Base-by-base conservation (phyloP, 2,888 invertebrate genomes). In the Polyommatus icarus region DNA sequence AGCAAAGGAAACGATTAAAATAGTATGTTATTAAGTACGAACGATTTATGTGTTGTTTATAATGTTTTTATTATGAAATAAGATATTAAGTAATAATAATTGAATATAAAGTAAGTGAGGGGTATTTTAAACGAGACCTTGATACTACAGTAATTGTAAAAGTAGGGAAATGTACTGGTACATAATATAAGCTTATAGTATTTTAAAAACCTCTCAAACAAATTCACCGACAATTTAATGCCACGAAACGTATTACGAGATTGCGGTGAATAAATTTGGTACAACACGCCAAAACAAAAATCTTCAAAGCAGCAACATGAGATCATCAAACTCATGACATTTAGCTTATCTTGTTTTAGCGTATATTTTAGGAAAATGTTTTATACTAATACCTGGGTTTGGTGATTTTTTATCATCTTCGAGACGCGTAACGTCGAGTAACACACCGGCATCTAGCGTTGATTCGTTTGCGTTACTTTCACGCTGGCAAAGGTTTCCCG, bases 401-500 rank as follows among this genome's bases (percentile, higher is more conserved):
- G 83, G 89, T 87, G 89, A 90, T 78, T 80, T 84, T 57, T 89
- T 88, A 73, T 91, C 87, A 75, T 91, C 87, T 84, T 92, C 86
- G 83, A 94, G 85, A 81, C 86, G 92, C 80, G 87, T 89, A 15
- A 91, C 91, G 80, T 93, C 95, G 59, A 94, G 84, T 77, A 93
- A 82, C 81, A 93, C 89, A 80, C 95, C 92, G 80, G 92, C 89
- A 80, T 93, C 92, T 78, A 92, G 82, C 59, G 93, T 90, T 8
- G 89, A 87, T 81, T 92, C 93, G 7, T 93, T 93, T 4, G 93
- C 94, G 78, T 86, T 92, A 81, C 93, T 93, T 71, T 94, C 94
- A 50, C 91, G 88, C 73, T 93, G 94, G 83, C 92, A 91, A 76
- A 96, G 94, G 89, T 97, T 97, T 12, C 98, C 98, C 67, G 98